Base-by-base conservation (phyloP, 2,797 vertebrate species). In the Neosilurus hyrtlii region DNA sequence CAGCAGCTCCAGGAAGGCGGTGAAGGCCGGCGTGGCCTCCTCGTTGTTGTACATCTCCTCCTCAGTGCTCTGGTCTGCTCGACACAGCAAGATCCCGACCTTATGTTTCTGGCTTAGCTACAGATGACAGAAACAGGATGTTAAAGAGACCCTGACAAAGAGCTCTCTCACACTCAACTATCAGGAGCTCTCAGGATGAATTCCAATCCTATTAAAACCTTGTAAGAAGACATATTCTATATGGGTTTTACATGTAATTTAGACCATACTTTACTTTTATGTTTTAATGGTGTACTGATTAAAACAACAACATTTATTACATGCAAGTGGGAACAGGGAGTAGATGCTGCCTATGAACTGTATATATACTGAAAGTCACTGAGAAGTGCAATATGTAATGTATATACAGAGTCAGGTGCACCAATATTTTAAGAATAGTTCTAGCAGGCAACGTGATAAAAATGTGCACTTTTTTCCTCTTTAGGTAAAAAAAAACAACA, bases 21-120 rank as follows among this genome's bases (percentile, higher is more conserved):
- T 96, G 0, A 99, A 96, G 76, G 96, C 94, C 0, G 96, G 93
- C 0, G 96, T 96, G 0, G 97, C 96, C 15, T 93, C 95, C 91
- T 99, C 97, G 0, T 99, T 99, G 93, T 99, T 99, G 93, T 99
- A 99, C 97, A 99, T 99, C 94, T 98, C 97, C 90, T 99, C 97
- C 92, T 99, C 97, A 0, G 96, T 97, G 93, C 97, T 96, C 94
- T 99, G 97, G 77, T 95, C 95, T 0, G 96, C 95, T 35, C 94
- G 95, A 93, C 97, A 99, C 92, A 98, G 96, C 49, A 99, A 92
- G 89, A 99, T 93, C 9, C 97, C 97, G 80, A 99, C 96, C 88
- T 99, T 99, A 94, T 97, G 97, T 86, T 97, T 95, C 85, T 94
- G 94, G 93, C 96, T 98, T 26, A 99, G 94, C 97, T 99, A 87